Conservation (phyloP, 2,113 vertebrate species). For the Pontoporia blainvillei region DNA sequence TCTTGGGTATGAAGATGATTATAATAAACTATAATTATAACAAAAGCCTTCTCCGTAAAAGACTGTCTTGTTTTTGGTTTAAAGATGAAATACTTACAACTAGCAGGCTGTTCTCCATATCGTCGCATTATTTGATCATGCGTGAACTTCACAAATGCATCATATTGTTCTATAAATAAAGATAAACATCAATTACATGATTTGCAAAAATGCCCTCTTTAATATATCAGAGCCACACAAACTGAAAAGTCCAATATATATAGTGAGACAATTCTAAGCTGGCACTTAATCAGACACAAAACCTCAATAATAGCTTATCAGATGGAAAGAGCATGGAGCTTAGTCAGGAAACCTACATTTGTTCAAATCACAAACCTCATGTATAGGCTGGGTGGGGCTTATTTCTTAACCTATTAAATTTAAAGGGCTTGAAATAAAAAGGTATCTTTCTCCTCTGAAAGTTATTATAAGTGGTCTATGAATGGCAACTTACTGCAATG, state of each 20-base stretch:
- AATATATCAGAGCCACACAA: not conserved
- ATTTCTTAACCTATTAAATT: slow-evolving; percentile 10
- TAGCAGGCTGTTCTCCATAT: slow-evolving; percentile 99
- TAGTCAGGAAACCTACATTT: not conserved
- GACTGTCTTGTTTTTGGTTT: not conserved
- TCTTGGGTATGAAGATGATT: slow-evolving; percentile 18
- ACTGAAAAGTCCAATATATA: not conserved
- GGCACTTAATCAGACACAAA: not conserved
- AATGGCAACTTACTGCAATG: not conserved
- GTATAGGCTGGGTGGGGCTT: not conserved
- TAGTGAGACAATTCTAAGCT: not conserved
- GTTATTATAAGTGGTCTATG: not conserved
- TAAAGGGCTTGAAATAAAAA: not conserved
- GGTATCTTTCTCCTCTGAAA: not conserved
- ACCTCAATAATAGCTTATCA: not conserved
- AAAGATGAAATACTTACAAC: slow-evolving; percentile 89
- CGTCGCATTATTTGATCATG: slow-evolving; percentile 99
- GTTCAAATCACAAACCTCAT: not conserved
- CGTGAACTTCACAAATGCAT: slow-evolving; percentile 99
- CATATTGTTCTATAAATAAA: slow-evolving; percentile 93
- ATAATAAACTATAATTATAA: not conserved
- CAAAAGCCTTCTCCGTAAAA: slow-evolving; percentile 5
- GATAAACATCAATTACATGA: not conserved
- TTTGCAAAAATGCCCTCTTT: slow-evolving; percentile 11
- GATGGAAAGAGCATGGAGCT: not conserved